phyloP scores from a whole-genome alignment of 2,797 vertebrate genomes.

The Sebastes trivittatus region DNA sequence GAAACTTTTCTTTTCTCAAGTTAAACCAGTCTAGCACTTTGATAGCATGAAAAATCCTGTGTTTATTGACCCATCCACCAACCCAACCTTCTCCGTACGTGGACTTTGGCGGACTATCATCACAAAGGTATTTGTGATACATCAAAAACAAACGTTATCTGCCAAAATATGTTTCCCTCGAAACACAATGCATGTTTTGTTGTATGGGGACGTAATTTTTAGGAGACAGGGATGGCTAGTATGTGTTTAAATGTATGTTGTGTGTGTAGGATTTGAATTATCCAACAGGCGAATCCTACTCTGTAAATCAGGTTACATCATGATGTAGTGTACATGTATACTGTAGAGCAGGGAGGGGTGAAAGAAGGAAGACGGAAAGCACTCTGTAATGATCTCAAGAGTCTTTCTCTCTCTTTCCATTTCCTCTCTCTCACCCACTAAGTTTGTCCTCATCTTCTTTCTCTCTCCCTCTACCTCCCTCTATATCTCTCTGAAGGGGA shows the following conservation, averaged over 20 bases:
- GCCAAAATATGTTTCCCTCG: background rate
- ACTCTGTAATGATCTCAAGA: constrained; percentile 50
- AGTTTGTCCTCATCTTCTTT: constrained; percentile 19
- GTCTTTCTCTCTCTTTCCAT: constrained; percentile 52
- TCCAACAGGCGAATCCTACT: background rate
- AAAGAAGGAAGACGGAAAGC: constrained; percentile 30
- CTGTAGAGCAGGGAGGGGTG: constrained; percentile 20
- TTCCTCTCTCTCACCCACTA: constrained; percentile 57
- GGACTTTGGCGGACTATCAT: background rate
- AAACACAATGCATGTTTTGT: background rate
- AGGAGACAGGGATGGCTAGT: background rate
- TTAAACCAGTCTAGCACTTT: background rate
- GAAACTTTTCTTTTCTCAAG: background rate
- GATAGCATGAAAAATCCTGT: background rate
- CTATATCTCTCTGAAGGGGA: constrained; percentile 54
- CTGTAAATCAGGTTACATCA: constrained; percentile 24
- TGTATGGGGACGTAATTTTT: background rate
- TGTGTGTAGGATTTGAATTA: constrained; percentile 20
- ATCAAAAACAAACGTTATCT: background rate
- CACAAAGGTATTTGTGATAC: too few relatives aligned
- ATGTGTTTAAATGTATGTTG: background rate
- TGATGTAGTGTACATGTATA: constrained; percentile 7
- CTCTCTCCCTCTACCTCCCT: background rate
- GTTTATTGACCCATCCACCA: background rate
- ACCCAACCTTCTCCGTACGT: background rate